Percentiles rank a stretch among this genome's conserved stretches.
Evolutionary conservation across 2,113 vertebrate species (phyloP).

Genomic region (Macrotus californicus): DNA sequence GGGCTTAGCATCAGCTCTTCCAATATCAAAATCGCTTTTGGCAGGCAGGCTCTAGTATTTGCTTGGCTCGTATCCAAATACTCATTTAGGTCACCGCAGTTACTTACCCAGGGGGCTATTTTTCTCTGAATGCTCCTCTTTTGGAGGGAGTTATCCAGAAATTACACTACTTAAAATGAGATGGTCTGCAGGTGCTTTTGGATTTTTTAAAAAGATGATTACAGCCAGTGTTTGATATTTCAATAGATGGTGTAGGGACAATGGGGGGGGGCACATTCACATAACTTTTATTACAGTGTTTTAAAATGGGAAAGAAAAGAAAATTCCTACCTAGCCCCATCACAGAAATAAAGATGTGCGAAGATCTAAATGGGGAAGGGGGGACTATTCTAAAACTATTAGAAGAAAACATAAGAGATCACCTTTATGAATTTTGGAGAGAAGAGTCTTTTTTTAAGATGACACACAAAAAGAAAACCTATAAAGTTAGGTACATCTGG

Average conservation of each 20-base stretch:
- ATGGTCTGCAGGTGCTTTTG: not conserved
- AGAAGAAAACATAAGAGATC: not conserved
- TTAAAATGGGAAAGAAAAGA: not conserved
- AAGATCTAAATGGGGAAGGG: not conserved
- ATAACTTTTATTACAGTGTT: too few species aligned
- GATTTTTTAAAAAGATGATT: not conserved
- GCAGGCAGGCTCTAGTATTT: not conserved
- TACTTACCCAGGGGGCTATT: not conserved
- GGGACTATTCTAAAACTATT: not conserved
- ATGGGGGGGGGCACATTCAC: not conserved
- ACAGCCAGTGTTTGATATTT: conserved; percentile 24
- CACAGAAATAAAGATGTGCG: not conserved
- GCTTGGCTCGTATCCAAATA: conserved; percentile 14
- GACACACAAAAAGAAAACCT: not conserved
- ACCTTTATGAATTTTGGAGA: not conserved
- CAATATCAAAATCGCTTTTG: conserved; percentile 24
- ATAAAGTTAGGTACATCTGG: not conserved
- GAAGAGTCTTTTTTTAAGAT: not conserved
- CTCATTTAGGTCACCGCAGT: conserved; percentile 25
- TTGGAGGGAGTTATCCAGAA: conserved; percentile 19
- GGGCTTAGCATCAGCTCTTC: not conserved
- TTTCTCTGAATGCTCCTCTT: conserved; percentile 23
- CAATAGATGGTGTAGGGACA: not conserved
- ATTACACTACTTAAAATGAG: conserved; percentile 17
- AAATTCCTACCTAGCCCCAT: not conserved